These are phyloP conservation scores for Andrena trimmerana DNA, from an alignment of 2,888 invertebrate species.

Conservation along the genomic window DNA sequence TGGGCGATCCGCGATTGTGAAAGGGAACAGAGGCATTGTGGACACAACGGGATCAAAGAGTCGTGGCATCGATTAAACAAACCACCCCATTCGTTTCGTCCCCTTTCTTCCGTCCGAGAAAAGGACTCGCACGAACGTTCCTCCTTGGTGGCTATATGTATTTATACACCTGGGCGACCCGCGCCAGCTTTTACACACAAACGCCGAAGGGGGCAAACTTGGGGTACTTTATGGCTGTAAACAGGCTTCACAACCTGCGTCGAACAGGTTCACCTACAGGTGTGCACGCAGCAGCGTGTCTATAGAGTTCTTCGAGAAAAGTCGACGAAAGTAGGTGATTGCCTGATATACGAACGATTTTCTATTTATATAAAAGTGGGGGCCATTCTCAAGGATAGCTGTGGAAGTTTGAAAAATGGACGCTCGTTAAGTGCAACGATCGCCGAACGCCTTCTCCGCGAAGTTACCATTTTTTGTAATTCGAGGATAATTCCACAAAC, in stretches of 20 bases:
- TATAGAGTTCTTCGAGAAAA: background rate
- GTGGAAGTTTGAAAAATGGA: background rate
- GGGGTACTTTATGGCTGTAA: constrained; percentile 42
- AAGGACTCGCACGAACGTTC: constrained; percentile 43
- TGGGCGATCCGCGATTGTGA: constrained; percentile 40
- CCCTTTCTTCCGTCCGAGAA: constrained; percentile 51
- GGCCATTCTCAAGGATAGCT: background rate
- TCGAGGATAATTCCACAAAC: background rate
- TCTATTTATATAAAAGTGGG: background rate
- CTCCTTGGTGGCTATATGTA: constrained; percentile 43
- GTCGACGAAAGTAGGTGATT: background rate
- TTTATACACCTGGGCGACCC: constrained; percentile 40
- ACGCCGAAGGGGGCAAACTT: background rate
- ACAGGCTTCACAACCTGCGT: constrained; percentile 38
- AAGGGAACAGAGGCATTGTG: constrained; percentile 42
- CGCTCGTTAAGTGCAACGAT: background rate
- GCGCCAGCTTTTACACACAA: background rate
- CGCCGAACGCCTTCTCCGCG: background rate
- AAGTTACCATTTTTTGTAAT: background rate
- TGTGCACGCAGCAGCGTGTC: constrained; percentile 19
- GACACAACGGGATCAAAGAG: constrained; percentile 75
- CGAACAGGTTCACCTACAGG: constrained; percentile 58
- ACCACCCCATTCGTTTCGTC: constrained; percentile 71
- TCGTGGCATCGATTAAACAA: constrained; percentile 83
- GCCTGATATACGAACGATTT: background rate